These are phyloP conservation scores for Chondrilla cf. caribensis DNA, from an alignment of 37 sponge, comb jelly and placozoan species.

Conservation along the genomic window DNA sequence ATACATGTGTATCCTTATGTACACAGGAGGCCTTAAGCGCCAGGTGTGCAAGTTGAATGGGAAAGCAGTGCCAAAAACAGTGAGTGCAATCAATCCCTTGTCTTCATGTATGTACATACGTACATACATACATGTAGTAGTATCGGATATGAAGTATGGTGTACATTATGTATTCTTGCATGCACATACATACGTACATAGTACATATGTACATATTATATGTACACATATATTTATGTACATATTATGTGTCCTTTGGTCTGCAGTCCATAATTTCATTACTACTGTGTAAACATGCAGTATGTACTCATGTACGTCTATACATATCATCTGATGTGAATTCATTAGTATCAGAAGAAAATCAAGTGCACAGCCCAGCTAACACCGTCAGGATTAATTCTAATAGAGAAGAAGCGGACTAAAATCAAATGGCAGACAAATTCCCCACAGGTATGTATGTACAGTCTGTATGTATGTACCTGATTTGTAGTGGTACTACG, in stretches of 20 bases:
- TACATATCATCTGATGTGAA: background rate
- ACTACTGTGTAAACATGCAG: no score
- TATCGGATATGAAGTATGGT: background rate
- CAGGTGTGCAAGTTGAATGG: slow-evolving; percentile 15
- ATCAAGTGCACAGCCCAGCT: slow-evolving; percentile 45
- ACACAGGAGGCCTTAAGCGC: slow-evolving; percentile 24
- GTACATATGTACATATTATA: no score
- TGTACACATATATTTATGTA: no score
- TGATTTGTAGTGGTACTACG: no score
- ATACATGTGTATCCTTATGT: background rate
- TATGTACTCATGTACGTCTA: background rate
- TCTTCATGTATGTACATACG: no score
- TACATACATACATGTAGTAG: no score
- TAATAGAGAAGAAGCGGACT: slow-evolving; percentile 31
- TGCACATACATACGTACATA: background rate
- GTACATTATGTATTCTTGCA: background rate
- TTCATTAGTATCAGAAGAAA: slow-evolving; percentile 21
- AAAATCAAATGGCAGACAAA: background rate
- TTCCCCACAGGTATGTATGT: no score
- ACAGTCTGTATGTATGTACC: no score
- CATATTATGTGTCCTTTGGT: no score
- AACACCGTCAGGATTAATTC: slow-evolving; percentile 24
- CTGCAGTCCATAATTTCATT: no score
- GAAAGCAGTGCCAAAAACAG: background rate
- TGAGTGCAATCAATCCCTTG: background rate